Evolutionary conservation across 2,113 vertebrate genomes (phyloP), one percentile per base, ranked within the genome.

Genomic region (Centrocercus urophasianus): DNA sequence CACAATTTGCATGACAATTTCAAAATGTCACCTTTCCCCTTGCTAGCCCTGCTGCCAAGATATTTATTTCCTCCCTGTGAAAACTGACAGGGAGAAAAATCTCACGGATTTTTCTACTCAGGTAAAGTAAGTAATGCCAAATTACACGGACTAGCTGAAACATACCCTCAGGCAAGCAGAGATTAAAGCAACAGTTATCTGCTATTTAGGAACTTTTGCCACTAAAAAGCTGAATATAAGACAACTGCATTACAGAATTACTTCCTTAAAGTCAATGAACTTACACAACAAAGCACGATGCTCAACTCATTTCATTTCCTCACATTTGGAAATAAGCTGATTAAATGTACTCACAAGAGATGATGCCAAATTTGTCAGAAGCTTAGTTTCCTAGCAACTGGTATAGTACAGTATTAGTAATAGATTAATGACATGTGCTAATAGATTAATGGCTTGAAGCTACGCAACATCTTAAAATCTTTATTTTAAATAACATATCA

Each of bases 331-430:
- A 97, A 98, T 98, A 98, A 98, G 97, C 98, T 97, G 97, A 98
- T 98, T 98, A 98, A 98, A 98, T 84, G 94, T 97, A 96, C 97
- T 97, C 95, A 98, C 95, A 97, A 97, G 96, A 97, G 97, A 97
- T 94, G 97, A 96, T 97, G 96, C 96, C 97, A 97, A 98, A 97
- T 97, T 97, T 97, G 97, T 97, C 98, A 98, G 97, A 95, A 98
- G 97, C 97, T 98, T 98, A 95, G 97, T 98, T 96, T 98, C 98
- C 97, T 98, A 98, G 98, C 97, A 98, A 98, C 98, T 98, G 96
- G 98, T 98, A 97, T 88, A 96, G 96, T 81, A 97, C 81, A 95
- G 84, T 85, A 92, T 95, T 78, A 94, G 90, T 71, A 94, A 86
- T 66, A 93, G 93, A 93, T 69, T 94, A 94, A 89, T 86, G 86